Conservation (phyloP, 2,797 vertebrate genomes). For the Enteromius thamalakanensis region DNA sequence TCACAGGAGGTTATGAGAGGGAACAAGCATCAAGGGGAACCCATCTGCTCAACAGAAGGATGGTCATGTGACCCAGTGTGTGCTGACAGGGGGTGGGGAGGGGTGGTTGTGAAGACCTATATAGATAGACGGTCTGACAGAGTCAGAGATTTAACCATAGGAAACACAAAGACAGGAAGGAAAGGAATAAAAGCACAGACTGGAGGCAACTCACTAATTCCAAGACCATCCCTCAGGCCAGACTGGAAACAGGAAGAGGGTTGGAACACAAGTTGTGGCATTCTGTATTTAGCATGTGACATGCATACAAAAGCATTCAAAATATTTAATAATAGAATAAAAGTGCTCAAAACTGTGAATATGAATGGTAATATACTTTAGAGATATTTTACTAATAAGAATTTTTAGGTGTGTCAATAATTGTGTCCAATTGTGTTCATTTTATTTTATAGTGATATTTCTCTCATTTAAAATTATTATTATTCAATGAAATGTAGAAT, state of each 20-base stretch:
- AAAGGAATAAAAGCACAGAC: slow-evolving; percentile 23
- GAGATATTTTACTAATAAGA: no score
- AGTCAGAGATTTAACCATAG: neutral
- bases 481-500: no score
- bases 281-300: neutral
- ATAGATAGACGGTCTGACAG: neutral
- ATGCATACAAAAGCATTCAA: neutral
- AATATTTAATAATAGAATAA: neutral
- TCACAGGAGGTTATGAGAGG: slow-evolving; percentile 44
- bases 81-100: slow-evolving; percentile 70
- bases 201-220: neutral
- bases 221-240: neutral
- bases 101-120: slow-evolving; percentile 44
- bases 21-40: slow-evolving; percentile 50
- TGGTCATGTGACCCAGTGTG: slow-evolving; percentile 69
- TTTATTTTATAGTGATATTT: no score
- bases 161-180: slow-evolving; percentile 48
- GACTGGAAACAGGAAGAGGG: neutral
- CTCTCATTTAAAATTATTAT: no score
- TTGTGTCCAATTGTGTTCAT: no score
- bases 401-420: no score
- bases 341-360: neutral
- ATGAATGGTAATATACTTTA: no score
- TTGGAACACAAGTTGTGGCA: neutral
- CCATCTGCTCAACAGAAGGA: slow-evolving; percentile 65